Percentiles rank a stretch among this genome's conserved stretches.
Conservation (phyloP, 2,113 vertebrate species). For the Stigmatopora argus region DNA sequence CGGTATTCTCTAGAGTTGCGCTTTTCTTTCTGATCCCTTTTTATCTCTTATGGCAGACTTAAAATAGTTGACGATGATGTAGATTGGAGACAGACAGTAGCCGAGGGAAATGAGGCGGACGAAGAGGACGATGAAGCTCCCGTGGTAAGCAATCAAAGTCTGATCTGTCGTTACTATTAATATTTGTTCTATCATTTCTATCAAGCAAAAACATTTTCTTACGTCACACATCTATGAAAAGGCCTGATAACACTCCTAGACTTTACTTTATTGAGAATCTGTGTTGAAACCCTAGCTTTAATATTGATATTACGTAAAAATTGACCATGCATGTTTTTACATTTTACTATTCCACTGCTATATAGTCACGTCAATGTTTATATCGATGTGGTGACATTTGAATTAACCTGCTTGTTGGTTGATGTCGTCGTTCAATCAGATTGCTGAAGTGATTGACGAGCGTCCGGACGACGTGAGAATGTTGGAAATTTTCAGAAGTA, state of each 20-base stretch:
- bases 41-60: conserved; percentile 68
- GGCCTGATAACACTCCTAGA: no score
- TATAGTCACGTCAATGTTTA: not conserved
- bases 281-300: no score
- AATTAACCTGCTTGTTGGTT: not conserved
- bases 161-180: not conserved
- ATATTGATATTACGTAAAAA: no score
- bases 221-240: not conserved
- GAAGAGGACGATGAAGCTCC: conserved; percentile 83
- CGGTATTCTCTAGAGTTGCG: not conserved
- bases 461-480: conserved; percentile 86
- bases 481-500: conserved; percentile 82
- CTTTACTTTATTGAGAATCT: no score
- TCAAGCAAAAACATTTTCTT: no score
- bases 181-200: not conserved
- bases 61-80: conserved; percentile 93
- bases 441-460: conserved; percentile 91
- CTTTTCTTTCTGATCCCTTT: not conserved
- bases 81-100: conserved; percentile 79
- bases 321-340: no score
- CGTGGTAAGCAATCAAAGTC: conserved; percentile 61
- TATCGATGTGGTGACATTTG: not conserved
- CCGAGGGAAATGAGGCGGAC: conserved; percentile 42
- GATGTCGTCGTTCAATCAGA: conserved; percentile 52
- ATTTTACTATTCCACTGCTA: not conserved